Conservation (phyloP, 2,797 vertebrate species). For the Oreochromis grahami region DNA sequence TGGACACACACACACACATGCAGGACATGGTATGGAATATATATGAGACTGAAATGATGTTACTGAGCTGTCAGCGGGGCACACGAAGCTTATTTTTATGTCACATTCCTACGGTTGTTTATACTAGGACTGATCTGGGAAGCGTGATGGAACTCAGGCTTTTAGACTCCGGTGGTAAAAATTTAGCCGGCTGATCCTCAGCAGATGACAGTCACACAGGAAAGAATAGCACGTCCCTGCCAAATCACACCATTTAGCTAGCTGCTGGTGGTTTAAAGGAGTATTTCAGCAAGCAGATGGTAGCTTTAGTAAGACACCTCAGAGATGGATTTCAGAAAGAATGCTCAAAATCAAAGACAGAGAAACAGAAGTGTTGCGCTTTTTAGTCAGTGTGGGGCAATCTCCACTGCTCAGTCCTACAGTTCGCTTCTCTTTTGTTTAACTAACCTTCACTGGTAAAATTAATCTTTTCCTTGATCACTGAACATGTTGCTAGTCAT, state of each 20-base stretch:
- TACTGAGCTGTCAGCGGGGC: neutral
- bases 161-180: neutral
- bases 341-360: neutral
- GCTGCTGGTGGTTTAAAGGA: neutral
- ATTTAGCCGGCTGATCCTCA: neutral
- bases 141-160: neutral
- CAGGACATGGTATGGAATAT: constrained; percentile 30
- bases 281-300: neutral
- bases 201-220: neutral
- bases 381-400: neutral
- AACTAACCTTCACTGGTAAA: neutral
- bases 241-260: neutral
- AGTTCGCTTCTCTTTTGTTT: neutral
- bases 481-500: neutral
- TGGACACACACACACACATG: neutral
- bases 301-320: neutral
- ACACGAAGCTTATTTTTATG: neutral
- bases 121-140: neutral
- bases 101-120: neutral
- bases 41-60: neutral
- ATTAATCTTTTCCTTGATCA: neutral
- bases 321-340: neutral
- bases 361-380: neutral
- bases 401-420: neutral
- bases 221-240: neutral